Evolutionary conservation across 2,797 vertebrate species (phyloP).

Genomic region (Melanotaenia trifasciata): DNA sequence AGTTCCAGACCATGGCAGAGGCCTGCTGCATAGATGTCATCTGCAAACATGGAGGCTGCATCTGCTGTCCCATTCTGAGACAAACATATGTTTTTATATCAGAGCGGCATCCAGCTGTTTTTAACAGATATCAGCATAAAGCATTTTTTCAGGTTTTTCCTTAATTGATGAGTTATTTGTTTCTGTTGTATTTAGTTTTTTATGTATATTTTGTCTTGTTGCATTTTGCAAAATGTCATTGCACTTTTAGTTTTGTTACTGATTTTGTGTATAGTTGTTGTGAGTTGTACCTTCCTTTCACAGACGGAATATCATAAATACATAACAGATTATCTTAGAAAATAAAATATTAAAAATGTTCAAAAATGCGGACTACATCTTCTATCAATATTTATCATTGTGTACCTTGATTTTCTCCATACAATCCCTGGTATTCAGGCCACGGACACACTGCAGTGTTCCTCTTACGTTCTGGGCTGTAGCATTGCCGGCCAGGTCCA

Average conservation of each 20-base stretch:
- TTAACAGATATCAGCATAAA: not conserved
- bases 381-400: not conserved
- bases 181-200: too few relatives aligned
- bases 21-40: slow-evolving; percentile 85
- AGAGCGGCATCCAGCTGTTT: not conserved
- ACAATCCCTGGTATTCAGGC: slow-evolving; percentile 78
- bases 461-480: slow-evolving; percentile 78
- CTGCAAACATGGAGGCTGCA: slow-evolving; percentile 83
- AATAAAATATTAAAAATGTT: not conserved
- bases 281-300: not conserved
- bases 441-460: slow-evolving; percentile 78
- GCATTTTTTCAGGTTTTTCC: not conserved
- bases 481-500: slow-evolving; percentile 81
- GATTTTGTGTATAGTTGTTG: not conserved
- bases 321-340: not conserved
- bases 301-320: not conserved
- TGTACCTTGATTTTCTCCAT: slow-evolving; percentile 85
- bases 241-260: not conserved
- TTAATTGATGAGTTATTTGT: not conserved
- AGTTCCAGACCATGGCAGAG: slow-evolving; percentile 84
- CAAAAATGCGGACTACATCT: not conserved
- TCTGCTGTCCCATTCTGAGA: slow-evolving; percentile 84
- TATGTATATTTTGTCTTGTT: too few relatives aligned
- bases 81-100: slow-evolving; percentile 21
- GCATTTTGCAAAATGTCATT: too few relatives aligned